phyloP scores from a whole-genome alignment of 2,888 invertebrate species.

The Hymenopus coronatus region DNA sequence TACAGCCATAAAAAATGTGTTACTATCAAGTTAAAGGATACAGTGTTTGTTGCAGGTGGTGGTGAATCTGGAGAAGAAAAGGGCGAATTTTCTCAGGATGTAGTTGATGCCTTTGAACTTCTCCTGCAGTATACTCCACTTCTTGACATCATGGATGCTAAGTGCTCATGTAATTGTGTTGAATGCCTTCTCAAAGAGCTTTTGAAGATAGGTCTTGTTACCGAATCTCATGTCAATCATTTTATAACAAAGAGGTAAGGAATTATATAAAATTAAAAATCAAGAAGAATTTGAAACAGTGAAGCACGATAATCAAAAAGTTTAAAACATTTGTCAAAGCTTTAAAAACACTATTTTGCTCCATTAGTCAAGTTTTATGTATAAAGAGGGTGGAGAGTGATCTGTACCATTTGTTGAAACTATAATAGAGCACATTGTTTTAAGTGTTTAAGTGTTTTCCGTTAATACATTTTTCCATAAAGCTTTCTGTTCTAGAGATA shows the following conservation, averaged over 20 bases:
- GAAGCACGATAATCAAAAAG: no score
- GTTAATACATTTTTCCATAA: no score
- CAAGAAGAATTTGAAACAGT: no score
- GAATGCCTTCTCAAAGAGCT: conserved; percentile 81
- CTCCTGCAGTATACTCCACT: conserved; percentile 81
- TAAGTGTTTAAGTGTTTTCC: no score
- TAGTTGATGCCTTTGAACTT: conserved; percentile 80
- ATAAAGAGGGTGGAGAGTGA: no score
- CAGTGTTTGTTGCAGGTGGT: conserved; percentile 14
- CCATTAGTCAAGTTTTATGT: no score
- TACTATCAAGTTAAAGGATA: not conserved
- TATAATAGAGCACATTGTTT: no score
- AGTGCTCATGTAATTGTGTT: conserved; percentile 83
- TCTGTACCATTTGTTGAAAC: no score
- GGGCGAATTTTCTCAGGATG: conserved; percentile 68
- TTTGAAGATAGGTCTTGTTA: conserved; percentile 73
- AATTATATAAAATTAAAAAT: conserved; percentile 36
- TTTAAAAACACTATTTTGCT: no score
- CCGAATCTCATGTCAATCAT: conserved; percentile 71
- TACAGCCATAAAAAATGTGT: not conserved
- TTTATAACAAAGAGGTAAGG: conserved; percentile 59
- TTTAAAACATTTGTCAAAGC: no score
- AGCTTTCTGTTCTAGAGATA: no score
- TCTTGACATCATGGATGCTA: conserved; percentile 84
- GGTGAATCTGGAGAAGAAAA: conserved; percentile 40